Conservation (phyloP, 2,113 vertebrate genomes). For the Rattus rattus region DNA sequence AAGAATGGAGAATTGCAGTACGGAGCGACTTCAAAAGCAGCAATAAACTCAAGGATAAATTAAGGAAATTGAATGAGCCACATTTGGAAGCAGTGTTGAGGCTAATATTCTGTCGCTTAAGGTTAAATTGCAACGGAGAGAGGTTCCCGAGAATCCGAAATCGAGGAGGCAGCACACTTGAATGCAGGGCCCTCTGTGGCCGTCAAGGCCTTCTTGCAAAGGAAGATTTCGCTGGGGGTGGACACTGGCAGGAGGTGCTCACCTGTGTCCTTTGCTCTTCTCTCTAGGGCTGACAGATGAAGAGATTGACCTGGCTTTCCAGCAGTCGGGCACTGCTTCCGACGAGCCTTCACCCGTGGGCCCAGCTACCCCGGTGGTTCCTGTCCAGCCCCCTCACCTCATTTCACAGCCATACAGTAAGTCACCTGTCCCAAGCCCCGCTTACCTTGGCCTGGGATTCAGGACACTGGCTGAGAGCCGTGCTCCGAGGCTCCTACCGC, state of each 20-base stretch:
- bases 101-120: constrained; percentile 92
- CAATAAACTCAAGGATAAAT: constrained; percentile 93
- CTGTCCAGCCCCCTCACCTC: constrained; percentile 87
- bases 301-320: constrained; percentile 96
- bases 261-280: constrained; percentile 82
- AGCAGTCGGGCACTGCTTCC: constrained; percentile 91
- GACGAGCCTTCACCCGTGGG: constrained; percentile 88
- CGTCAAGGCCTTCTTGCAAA: constrained; percentile 45
- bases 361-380: constrained; percentile 82
- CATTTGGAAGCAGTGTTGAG: constrained; percentile 90
- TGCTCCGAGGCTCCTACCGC: accelerated
- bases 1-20: constrained; percentile 90
- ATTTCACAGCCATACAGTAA: constrained; percentile 89
- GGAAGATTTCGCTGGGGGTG: constrained; percentile 67
- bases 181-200: constrained; percentile 79
- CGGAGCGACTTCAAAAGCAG: constrained; percentile 89
- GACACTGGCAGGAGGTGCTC: constrained; percentile 79
- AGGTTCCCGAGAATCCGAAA: constrained; percentile 82
- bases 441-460: background rate
- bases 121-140: constrained; percentile 90
- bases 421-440: constrained; percentile 74
- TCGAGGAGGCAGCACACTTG: constrained; percentile 79
- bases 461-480: background rate
- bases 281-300: constrained; percentile 94
- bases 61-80: constrained; percentile 93